A percentile compares a stretch with the other conserved stretches of the same genome.
Evolutionary conservation across 1,140 invertebrate species (phyloP).

Genomic region (Eciton burchellii): DNA sequence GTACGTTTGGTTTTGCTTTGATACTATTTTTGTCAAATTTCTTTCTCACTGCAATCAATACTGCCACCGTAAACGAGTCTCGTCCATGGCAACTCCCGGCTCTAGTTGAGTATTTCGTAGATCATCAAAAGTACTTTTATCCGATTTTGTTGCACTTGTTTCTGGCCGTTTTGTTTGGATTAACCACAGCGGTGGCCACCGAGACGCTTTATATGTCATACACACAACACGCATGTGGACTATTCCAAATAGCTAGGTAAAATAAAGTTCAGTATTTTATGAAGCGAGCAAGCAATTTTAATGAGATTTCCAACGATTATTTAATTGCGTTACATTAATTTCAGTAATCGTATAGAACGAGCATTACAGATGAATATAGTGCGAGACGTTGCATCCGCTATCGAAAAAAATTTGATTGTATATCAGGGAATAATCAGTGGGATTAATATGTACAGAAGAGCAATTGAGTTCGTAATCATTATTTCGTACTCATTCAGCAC

Average conservation of each 20-base stretch:
- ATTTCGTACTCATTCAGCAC: background rate
- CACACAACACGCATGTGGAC: slow-evolving; percentile 58
- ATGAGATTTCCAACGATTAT: background rate
- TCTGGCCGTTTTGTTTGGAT: background rate
- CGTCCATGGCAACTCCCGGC: background rate
- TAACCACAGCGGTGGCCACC: slow-evolving; percentile 53
- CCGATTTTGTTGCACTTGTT: background rate
- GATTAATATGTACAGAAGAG: slow-evolving; percentile 3
- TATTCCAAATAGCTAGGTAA: slow-evolving; percentile 70
- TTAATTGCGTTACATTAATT: background rate
- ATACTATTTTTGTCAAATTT: background rate
- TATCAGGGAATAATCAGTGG: slow-evolving; percentile 3
- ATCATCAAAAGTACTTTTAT: slow-evolving; percentile 59
- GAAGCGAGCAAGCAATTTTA: background rate
- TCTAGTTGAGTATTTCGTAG: background rate
- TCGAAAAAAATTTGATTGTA: background rate
- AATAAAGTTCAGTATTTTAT: background rate
- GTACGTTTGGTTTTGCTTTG: background rate
- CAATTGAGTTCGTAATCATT: slow-evolving; percentile 30
- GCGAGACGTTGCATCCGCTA: background rate
- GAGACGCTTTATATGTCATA: slow-evolving; percentile 60
- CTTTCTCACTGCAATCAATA: background rate
- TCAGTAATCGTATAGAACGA: slow-evolving; percentile 38
- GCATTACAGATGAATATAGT: background rate
- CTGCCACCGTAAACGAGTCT: slow-evolving; percentile 13